Percentiles rank a stretch among this genome's conserved stretches.
Conservation (phyloP, 2,888 invertebrate species). For the Ellobium chinense region DNA sequence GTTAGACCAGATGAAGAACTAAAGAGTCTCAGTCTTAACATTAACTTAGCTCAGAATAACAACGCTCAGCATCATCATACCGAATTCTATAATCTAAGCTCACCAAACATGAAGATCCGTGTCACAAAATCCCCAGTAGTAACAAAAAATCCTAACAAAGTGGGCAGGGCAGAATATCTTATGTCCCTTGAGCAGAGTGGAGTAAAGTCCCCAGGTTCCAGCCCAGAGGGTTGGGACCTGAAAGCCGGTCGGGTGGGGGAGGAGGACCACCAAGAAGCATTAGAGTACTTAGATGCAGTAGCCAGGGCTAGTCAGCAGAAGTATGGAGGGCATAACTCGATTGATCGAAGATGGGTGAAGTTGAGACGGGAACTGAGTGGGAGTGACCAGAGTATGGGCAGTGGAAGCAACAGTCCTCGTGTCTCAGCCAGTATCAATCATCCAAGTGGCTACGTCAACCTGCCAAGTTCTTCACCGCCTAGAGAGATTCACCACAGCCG, state of each 20-base stretch:
- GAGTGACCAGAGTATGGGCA: slow-evolving; percentile 26
- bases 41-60: not conserved
- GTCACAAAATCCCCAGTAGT: slow-evolving; percentile 38
- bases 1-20: not conserved
- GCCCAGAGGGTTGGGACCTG: not conserved
- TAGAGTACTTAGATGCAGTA: slow-evolving; percentile 11
- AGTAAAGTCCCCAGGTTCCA: slow-evolving; percentile 8
- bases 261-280: slow-evolving; percentile 13
- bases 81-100: slow-evolving; percentile 37
- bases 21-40: not conserved
- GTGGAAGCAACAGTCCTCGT: not conserved
- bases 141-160: slow-evolving; percentile 37
- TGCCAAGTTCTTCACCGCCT: not conserved
- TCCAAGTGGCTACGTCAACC: slow-evolving; percentile 11
- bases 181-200: slow-evolving; percentile 33
- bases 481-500: slow-evolving; percentile 27
- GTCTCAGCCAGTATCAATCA: not conserved
- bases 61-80: slow-evolving; percentile 15
- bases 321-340: slow-evolving; percentile 18
- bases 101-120: slow-evolving; percentile 40
- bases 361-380: slow-evolving; percentile 7
- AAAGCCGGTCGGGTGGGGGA: not conserved
- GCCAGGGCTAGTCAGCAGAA: slow-evolving; percentile 18
- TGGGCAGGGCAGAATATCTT: slow-evolving; percentile 41
- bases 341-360: not conserved